Percentiles rank a stretch among this genome's conserved stretches.
Conservation (phyloP, 2,888 invertebrate species). For the Drosophila heteroneura region DNA sequence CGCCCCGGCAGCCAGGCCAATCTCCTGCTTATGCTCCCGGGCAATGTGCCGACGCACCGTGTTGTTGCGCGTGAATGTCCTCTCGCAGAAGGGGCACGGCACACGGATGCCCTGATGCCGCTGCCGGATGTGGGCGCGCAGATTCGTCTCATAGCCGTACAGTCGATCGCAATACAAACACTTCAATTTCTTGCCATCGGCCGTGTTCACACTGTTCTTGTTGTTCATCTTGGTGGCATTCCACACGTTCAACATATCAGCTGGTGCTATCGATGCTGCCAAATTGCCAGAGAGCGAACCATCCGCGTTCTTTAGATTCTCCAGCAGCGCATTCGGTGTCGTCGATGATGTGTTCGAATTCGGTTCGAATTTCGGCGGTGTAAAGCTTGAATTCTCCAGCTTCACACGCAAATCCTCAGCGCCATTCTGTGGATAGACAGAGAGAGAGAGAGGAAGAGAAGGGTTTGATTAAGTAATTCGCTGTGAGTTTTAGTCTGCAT, state of each 20-base stretch:
- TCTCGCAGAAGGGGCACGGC: constrained; percentile 95
- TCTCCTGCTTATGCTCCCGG: constrained; percentile 92
- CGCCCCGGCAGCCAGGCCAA: constrained; percentile 83
- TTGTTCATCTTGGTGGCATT: constrained; percentile 88
- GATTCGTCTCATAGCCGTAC: constrained; percentile 96
- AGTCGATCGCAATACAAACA: constrained; percentile 96
- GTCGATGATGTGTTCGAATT: constrained; percentile 87
- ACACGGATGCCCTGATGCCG: constrained; percentile 96
- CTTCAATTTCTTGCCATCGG: constrained; percentile 95
- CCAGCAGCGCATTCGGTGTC: constrained; percentile 86
- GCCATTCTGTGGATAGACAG: constrained; percentile 75
- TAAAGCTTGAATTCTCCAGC: constrained; percentile 86
- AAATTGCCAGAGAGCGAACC: constrained; percentile 83
- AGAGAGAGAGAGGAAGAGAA: neutral
- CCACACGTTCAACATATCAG: constrained; percentile 88
- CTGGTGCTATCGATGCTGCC: constrained; percentile 86
- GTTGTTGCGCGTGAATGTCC: constrained; percentile 96
- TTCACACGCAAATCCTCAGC: constrained; percentile 92
- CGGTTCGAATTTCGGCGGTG: constrained; percentile 86
- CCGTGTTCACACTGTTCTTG: constrained; percentile 92
- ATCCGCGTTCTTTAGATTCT: constrained; percentile 83
- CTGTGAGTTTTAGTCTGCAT: constrained; percentile 6
- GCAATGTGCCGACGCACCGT: constrained; percentile 96
- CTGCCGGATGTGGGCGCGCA: constrained; percentile 95
- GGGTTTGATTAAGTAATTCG: neutral